These are phyloP conservation scores for Protodeltote pygarga DNA, from an alignment of 2,888 invertebrate species.

Conservation along the genomic window DNA sequence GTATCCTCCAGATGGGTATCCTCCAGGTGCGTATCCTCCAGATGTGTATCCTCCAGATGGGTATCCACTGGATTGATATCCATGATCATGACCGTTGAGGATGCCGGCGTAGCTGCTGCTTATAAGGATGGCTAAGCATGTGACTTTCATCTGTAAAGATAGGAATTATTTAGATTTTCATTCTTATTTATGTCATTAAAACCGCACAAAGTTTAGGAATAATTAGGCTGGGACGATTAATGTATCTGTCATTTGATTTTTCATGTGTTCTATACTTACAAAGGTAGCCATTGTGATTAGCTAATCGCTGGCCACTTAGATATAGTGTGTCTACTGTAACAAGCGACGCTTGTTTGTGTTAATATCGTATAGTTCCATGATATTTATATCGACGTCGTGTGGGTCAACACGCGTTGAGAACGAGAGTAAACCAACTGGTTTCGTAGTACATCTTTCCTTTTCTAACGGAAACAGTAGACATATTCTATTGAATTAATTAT, in stretches of 20 bases:
- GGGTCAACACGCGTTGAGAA: conserved; percentile 63
- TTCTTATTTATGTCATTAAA: conserved; percentile 4
- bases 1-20: conserved; percentile 39
- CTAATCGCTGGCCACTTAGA: conserved; percentile 83
- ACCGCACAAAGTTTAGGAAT: no score
- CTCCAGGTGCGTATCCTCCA: no score
- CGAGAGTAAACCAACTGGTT: conserved; percentile 74
- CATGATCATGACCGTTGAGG: conserved; percentile 65
- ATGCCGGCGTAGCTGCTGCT: conserved; percentile 73
- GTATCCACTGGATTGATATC: conserved; percentile 39
- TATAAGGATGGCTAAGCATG: conserved; percentile 77
- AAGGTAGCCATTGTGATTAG: conserved; percentile 82
- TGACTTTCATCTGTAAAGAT: conserved; percentile 72
- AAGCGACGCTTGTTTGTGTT: conserved; percentile 78
- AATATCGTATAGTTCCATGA: conserved; percentile 66
- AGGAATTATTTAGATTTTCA: conserved; percentile 12
- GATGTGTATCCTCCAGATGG: conserved; percentile 31
- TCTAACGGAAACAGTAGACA: conserved; percentile 70
- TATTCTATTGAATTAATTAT: conserved; percentile 72
- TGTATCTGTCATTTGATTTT: not conserved
- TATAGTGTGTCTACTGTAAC: conserved; percentile 74
- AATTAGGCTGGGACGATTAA: no score
- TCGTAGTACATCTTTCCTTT: conserved; percentile 69
- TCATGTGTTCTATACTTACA: conserved; percentile 68
- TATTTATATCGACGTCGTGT: conserved; percentile 79